Evolutionary conservation across 2,113 vertebrate species (phyloP), one percentile per base, ranked within the genome.

Genomic region (Lasiurus cinereus): DNA sequence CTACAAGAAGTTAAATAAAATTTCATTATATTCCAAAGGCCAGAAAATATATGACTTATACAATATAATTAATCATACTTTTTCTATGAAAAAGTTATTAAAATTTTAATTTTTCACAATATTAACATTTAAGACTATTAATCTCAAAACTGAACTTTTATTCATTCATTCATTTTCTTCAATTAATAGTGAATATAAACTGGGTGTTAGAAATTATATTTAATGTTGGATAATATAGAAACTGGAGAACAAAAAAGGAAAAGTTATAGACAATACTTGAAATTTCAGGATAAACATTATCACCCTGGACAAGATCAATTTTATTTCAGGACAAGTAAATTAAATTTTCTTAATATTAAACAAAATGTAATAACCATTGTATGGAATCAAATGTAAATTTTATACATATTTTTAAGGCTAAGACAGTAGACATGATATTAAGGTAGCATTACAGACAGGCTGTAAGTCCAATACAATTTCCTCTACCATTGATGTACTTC

Each of bases 81-180:
- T 88, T 83, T 88, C 19, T 56, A 64, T 77, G 29, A 83, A 96
- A 96, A 87, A 93, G 88, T 62, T n/a, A 64, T 31, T n/a, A 85
- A 52, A 83, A 52, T 62, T 52, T 46, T 15, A 76, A 74, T 54
- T 39, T 74, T 74, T 94, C 19, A 88, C 52, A 77, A 52, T 77
- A 50, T 6, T 79, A 39, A 70, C 31, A 95, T 78, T 79, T 83
- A 83, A 88, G 64, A 94, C n/a, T 50, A 67, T 62, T 69, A 88
- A 59, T 56, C 15, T 12, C 76, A 56, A 82, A 66, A 66, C 19
- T 56, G 33, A 84, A 62, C 22, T 52, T 74, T 18, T 66, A 27
- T 79, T 66, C 29, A 62, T 46, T 69, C 33, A 21, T 27, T 78
- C 33, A n/a, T 73, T 78, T 74, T 91, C 10, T 86, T n/a, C 46